These are phyloP conservation scores for Beaufortia kweichowensis DNA, from an alignment of 2,113 vertebrate genomes.

Conservation along the genomic window DNA sequence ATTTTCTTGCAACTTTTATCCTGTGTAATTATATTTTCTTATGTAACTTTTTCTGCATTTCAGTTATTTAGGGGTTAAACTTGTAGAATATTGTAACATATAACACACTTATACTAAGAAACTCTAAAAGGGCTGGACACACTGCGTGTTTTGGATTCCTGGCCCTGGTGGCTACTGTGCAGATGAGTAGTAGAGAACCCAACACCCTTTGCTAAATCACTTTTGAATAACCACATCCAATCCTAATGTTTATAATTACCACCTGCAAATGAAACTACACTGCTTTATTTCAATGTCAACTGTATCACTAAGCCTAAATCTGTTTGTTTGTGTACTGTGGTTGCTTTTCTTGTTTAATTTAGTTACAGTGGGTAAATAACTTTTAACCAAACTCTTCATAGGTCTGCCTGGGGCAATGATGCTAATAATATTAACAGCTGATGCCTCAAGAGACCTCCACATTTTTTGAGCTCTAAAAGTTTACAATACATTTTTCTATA, in stretches of 20 bases:
- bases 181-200: not conserved
- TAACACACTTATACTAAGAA: not conserved
- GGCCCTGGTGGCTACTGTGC: not conserved
- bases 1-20: conserved; percentile 12
- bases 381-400: not conserved
- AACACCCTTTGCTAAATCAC: not conserved
- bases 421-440: conserved; percentile 28
- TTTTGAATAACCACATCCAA: not conserved
- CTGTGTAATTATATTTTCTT: conserved; percentile 18
- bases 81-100: not conserved
- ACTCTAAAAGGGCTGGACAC: conserved; percentile 1
- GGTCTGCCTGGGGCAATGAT: conserved; percentile 34
- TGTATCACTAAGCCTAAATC: not conserved
- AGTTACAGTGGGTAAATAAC: not conserved
- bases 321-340: not conserved
- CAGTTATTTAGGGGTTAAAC: not conserved
- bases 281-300: not conserved
- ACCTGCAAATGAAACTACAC: conserved; percentile 1
- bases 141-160: not conserved
- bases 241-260: not conserved
- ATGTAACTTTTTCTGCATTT: conserved; percentile 1
- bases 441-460: conserved; percentile 15
- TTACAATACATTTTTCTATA: conserved; percentile 28
- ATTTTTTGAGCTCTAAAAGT: not conserved
- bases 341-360: not conserved